phyloP scores from a whole-genome alignment of 2,888 invertebrate species.

The Marronus borbonicus region DNA sequence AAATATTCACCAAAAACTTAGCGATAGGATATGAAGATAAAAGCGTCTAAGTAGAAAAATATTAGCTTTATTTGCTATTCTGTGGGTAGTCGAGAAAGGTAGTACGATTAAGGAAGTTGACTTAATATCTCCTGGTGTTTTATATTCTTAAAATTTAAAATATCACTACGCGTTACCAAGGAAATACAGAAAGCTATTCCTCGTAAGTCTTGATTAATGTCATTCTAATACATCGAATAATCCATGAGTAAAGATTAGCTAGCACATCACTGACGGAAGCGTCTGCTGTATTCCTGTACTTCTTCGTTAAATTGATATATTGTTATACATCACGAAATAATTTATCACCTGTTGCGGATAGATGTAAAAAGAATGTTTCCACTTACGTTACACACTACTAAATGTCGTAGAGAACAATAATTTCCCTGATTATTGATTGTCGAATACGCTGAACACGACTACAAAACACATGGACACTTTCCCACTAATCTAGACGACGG shows the following conservation, averaged over 20 bases:
- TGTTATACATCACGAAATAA: not conserved
- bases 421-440: slow-evolving; percentile 61
- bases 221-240: not conserved
- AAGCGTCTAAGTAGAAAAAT: slow-evolving; percentile 45
- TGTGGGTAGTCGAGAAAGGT: not conserved
- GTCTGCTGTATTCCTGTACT: not conserved
- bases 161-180: slow-evolving; percentile 47
- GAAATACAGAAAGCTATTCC: slow-evolving; percentile 24
- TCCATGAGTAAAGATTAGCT: not conserved
- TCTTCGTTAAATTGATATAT: not conserved
- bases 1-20: not conserved
- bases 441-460: slow-evolving; percentile 47
- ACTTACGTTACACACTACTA: slow-evolving; percentile 20
- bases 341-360: slow-evolving; percentile 57
- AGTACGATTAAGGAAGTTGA: not conserved
- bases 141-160: not conserved
- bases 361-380: slow-evolving; percentile 17
- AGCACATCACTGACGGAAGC: not conserved
- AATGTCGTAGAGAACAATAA: slow-evolving; percentile 36
- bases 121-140: slow-evolving; percentile 6
- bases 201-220: not conserved
- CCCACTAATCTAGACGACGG: slow-evolving; percentile 54
- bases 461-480: slow-evolving; percentile 58
- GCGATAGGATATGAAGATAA: not conserved
- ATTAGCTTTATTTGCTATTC: slow-evolving; percentile 6